Conservation (phyloP, 2,113 vertebrate genomes). For the Cairina moschata region DNA sequence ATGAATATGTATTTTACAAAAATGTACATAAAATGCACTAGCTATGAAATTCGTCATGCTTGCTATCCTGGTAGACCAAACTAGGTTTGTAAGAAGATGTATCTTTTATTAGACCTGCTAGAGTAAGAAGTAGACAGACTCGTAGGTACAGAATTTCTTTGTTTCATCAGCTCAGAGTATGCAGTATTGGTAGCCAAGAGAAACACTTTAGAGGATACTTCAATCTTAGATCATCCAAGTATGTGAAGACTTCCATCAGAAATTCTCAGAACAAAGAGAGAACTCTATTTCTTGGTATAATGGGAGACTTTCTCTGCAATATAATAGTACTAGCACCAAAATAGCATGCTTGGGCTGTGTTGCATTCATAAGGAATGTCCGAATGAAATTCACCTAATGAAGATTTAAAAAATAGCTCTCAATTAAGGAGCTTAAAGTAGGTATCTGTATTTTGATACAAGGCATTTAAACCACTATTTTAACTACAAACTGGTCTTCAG, state of each 20-base stretch:
- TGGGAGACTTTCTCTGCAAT: not conserved
- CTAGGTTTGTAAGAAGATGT: not conserved
- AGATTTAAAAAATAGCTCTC: not conserved
- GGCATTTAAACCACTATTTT: not conserved
- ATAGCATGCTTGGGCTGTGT: not conserved
- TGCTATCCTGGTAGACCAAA: not conserved
- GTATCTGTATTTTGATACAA: not conserved
- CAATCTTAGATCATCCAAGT: not conserved
- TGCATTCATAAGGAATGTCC: not conserved
- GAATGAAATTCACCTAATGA: not conserved
- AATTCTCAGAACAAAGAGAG: conserved; percentile 26
- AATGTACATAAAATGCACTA: not conserved
- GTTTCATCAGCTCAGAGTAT: not conserved
- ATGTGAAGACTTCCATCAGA: conserved; percentile 1
- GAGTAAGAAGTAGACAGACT: not conserved
- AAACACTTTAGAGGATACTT: conserved; percentile 33
- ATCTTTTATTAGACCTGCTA: not conserved
- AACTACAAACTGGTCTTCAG: not conserved
- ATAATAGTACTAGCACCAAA: not conserved
- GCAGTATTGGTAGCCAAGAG: not conserved
- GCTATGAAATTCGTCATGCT: not conserved
- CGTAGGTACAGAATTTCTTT: not conserved
- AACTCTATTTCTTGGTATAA: not conserved
- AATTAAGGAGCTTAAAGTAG: not conserved
- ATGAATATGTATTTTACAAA: not conserved